Evolutionary conservation across 2,797 vertebrate species (phyloP).

Genomic region (Lithobates sylvaticus): DNA sequence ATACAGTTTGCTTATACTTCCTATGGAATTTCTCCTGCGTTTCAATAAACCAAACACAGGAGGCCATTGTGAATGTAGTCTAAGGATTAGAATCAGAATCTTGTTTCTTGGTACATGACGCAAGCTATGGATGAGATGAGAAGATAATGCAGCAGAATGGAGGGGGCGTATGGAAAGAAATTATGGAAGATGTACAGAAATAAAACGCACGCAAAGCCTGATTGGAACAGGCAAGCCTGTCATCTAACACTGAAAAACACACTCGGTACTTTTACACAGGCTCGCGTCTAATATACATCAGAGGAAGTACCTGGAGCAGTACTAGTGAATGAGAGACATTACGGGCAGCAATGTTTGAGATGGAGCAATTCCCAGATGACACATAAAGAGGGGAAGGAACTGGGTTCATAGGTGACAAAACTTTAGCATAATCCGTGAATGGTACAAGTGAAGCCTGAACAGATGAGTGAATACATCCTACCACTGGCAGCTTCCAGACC

Average conservation of each 20-base stretch:
- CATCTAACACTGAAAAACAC: slow-evolving; percentile 15
- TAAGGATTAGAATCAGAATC: not conserved
- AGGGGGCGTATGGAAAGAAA: slow-evolving; percentile 40
- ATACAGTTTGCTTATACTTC: no score
- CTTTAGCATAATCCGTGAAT: slow-evolving; percentile 16
- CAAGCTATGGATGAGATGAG: slow-evolving; percentile 11
- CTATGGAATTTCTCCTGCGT: no score
- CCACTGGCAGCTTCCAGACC: not conserved
- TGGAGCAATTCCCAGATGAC: slow-evolving; percentile 43
- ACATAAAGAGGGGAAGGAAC: slow-evolving; percentile 35
- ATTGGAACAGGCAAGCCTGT: slow-evolving; percentile 24
- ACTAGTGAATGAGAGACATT: slow-evolving; percentile 6
- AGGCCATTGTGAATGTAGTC: no score
- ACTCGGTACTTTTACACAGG: not conserved
- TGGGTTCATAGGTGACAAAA: slow-evolving; percentile 29
- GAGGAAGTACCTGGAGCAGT: slow-evolving; percentile 10
- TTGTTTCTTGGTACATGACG: not conserved
- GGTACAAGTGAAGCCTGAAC: slow-evolving; percentile 11
- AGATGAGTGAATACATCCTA: slow-evolving; percentile 33
- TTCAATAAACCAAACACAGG: no score
- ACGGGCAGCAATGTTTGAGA: slow-evolving; percentile 27
- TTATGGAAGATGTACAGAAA: slow-evolving; percentile 47
- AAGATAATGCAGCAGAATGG: slow-evolving; percentile 40
- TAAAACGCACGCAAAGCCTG: slow-evolving; percentile 37
- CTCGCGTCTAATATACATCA: not conserved